These are phyloP conservation scores for Propithecus perrieri DNA, from an alignment of 2,797 vertebrate genomes.

Conservation along the genomic window DNA sequence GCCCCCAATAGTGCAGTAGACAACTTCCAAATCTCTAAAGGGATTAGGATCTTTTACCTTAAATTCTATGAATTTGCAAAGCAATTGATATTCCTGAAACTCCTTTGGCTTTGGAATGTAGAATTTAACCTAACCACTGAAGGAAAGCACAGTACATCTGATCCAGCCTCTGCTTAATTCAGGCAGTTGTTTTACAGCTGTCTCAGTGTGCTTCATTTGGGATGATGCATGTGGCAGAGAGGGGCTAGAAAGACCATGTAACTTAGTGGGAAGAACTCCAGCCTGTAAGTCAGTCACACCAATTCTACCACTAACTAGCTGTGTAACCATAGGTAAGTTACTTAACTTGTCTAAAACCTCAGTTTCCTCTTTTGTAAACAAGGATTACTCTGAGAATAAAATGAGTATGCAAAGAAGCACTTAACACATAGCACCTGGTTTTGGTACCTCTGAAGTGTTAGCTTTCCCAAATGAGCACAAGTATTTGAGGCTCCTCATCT, in stretches of 20 bases:
- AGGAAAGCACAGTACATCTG: neutral
- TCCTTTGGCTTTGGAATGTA: conserved; percentile 9
- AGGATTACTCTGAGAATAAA: neutral
- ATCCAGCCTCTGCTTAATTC: neutral
- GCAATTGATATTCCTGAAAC: neutral
- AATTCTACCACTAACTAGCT: neutral
- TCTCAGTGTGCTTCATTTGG: neutral
- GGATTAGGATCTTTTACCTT: conserved; percentile 19
- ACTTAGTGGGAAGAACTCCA: neutral
- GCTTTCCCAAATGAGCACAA: neutral
- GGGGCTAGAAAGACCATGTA: neutral
- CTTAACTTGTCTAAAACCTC: neutral
- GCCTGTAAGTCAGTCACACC: neutral
- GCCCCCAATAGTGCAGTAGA: neutral
- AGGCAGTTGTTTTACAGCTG: neutral
- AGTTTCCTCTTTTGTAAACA: neutral
- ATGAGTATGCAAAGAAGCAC: neutral
- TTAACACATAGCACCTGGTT: neutral
- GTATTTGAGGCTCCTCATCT: neutral
- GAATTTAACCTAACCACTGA: neutral
- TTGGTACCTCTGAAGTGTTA: neutral
- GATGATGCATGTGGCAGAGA: neutral
- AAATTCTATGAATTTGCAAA: conserved; percentile 6
- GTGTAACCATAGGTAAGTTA: neutral
- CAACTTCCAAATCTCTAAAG: neutral